phyloP scores from a whole-genome alignment of 2,888 invertebrate species.

The Drosophila borborema region DNA sequence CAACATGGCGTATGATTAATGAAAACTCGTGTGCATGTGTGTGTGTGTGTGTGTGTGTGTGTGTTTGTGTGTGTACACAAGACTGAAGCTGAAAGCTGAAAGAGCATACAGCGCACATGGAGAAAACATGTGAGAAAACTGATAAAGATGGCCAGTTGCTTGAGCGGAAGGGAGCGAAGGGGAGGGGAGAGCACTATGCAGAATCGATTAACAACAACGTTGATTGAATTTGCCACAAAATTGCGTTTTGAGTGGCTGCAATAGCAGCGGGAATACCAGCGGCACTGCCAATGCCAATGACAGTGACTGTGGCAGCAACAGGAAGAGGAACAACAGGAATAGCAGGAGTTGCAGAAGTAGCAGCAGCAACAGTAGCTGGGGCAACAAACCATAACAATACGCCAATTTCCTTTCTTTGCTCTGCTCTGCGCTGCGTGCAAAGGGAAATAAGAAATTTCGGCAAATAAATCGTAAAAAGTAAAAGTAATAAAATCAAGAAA shows the following conservation, averaged over 20 bases:
- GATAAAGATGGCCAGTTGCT: conserved; percentile 27
- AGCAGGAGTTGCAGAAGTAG: background rate
- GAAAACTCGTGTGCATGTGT: conserved; percentile 49
- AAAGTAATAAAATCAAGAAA: conserved; percentile 80
- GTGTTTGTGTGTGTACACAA: conserved; percentile 15
- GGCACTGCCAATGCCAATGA: conserved; percentile 11
- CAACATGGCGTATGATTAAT: conserved; percentile 77
- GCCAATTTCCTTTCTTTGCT: conserved; percentile 54
- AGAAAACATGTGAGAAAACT: conserved; percentile 37
- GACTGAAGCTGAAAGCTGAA: conserved; percentile 33
- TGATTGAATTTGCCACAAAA: conserved; percentile 73
- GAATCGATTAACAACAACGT: conserved; percentile 69
- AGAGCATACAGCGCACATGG: conserved; percentile 16
- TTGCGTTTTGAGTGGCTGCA: conserved; percentile 45
- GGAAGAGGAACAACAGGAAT: background rate
- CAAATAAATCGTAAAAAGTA: conserved; percentile 80
- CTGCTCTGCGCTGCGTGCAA: conserved; percentile 20
- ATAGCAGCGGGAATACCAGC: conserved; percentile 12
- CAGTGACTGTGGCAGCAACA: conserved; percentile 1
- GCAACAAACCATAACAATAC: conserved; percentile 50
- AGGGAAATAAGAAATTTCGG: conserved; percentile 79
- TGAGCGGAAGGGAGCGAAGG: background rate
- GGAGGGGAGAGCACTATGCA: conserved; percentile 18
- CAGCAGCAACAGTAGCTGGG: conserved; percentile 1
- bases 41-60: conserved; percentile 11